Base-by-base conservation (phyloP, 2,113 vertebrate species). In the Blennius ocellaris region DNA sequence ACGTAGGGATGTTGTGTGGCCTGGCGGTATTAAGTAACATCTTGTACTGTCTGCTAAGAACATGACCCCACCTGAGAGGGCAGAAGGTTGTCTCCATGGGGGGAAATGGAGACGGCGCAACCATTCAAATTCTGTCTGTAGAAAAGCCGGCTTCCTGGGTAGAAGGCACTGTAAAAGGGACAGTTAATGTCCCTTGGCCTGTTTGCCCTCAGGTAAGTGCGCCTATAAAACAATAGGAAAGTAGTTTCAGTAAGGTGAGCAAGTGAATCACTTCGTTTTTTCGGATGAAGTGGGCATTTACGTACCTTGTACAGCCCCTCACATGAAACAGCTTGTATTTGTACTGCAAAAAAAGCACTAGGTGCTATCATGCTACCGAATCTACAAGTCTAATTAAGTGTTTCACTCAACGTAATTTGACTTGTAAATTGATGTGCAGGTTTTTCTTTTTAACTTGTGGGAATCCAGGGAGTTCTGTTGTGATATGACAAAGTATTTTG, bases 371-470 rank as follows among this genome's bases (percentile, higher is more conserved):
- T 79, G 73, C 80, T 74, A 63, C 67, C 43, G 41, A 67, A 89
- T 89, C 73, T 91, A 83, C 73, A 89, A 91, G 77, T 87, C 79
- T 80, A 90, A 90, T 87, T 57, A 80, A 83, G 64, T 69, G 66
- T 76, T 80, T 81, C 62, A 69, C 69, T 82, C 39, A 10, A n/a
- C 72, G 52, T 49, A 17, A 81, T 87, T 87, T 88, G 82, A 91
- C 80, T 91, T 87, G 66, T 72, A 88, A 88, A 91, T 80, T 72
- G 60, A 74, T 75, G 50, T 38, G n/a, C 44, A 41, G 67, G 59
- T 47, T 68, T 58, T 78, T 41, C 39, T 60, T 76, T 75, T 70
- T 43, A 76, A 53, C 60, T 76, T 61, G 45, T 49, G 63, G 59
- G 53, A 62, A 67, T 47, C 62, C 51, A 39, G 48, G 50, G 51